These are phyloP conservation scores for Malurus melanocephalus DNA, from an alignment of 2,113 vertebrate genomes.

Conservation along the genomic window DNA sequence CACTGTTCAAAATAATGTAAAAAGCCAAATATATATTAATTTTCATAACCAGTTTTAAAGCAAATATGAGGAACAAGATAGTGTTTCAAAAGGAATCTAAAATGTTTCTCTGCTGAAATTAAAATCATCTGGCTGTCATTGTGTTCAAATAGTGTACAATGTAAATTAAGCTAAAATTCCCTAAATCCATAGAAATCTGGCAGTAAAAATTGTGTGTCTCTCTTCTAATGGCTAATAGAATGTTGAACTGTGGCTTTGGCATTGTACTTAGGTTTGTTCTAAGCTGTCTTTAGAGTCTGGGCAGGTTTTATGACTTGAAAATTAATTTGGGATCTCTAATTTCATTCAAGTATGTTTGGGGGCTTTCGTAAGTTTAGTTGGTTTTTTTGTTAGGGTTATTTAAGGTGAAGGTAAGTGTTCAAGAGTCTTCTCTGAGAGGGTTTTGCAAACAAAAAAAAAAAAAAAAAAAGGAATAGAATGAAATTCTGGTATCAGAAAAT, in stretches of 20 bases:
- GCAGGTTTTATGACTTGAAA: not conserved
- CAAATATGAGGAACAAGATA: not conserved
- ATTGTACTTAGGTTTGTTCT: not conserved
- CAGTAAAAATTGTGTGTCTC: not conserved
- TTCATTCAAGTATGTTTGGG: not conserved
- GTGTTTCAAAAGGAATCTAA: not conserved
- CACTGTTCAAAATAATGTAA: not conserved
- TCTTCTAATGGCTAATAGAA: not conserved
- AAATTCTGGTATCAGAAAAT: not conserved
- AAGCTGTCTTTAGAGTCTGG: not conserved
- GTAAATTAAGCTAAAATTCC: not conserved
- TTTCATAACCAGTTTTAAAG: not conserved
- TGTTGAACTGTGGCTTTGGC: not conserved
- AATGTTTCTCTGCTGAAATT: not conserved
- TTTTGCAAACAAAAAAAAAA: not conserved
- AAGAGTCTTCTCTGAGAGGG: not conserved
- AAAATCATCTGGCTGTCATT: not conserved
- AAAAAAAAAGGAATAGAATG: not conserved
- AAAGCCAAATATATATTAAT: not conserved
- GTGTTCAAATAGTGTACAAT: not conserved
- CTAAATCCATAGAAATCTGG: not conserved
- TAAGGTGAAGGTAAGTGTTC: not conserved
- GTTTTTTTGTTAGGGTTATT: not conserved
- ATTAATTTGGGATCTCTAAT: not conserved
- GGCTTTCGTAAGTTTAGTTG: rapidly evolving